These are phyloP conservation scores for Drosophila aldrichi DNA, from an alignment of 2,888 invertebrate species.

Conservation along the genomic window DNA sequence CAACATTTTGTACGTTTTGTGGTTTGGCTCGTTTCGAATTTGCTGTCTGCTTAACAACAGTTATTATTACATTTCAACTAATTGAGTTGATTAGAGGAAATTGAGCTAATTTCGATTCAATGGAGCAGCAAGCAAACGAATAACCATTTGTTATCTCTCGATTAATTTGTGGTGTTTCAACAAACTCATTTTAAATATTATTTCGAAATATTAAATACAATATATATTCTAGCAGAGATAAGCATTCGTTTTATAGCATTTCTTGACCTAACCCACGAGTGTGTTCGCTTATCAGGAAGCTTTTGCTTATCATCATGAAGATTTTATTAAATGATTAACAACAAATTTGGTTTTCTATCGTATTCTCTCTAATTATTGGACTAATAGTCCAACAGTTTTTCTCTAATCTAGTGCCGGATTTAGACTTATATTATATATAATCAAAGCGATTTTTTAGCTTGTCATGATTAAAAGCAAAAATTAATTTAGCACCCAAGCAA, in stretches of 20 bases:
- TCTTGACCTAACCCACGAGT: conserved; percentile 24
- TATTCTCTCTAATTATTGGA: not conserved
- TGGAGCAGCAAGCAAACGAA: conserved; percentile 24
- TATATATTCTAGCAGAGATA: not conserved
- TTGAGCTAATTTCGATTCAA: conserved; percentile 52
- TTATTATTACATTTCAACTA: conserved; percentile 74
- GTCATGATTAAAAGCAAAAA: conserved; percentile 7
- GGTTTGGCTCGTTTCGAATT: conserved; percentile 57
- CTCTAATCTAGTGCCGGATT: not conserved
- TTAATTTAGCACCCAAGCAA: not conserved
- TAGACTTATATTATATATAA: not conserved
- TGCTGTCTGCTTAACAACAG: conserved; percentile 53
- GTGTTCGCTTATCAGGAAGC: not conserved
- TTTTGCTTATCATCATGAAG: not conserved
- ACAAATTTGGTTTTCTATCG: not conserved
- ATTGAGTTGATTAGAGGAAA: conserved; percentile 78
- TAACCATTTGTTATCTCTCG: conserved; percentile 14
- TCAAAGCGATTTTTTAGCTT: not conserved
- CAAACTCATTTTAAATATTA: not conserved
- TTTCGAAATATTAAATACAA: conserved; percentile 5
- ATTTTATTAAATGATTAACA: not conserved
- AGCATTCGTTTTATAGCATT: not conserved
- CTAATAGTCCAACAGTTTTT: conserved; percentile 7
- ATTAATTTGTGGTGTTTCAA: conserved; percentile 1
- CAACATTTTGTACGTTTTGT: conserved; percentile 57